Evolutionary conservation across 2,888 invertebrate species (phyloP), one percentile per base, ranked within the genome.

Genomic region (Reticulitermes lucifugus): DNA sequence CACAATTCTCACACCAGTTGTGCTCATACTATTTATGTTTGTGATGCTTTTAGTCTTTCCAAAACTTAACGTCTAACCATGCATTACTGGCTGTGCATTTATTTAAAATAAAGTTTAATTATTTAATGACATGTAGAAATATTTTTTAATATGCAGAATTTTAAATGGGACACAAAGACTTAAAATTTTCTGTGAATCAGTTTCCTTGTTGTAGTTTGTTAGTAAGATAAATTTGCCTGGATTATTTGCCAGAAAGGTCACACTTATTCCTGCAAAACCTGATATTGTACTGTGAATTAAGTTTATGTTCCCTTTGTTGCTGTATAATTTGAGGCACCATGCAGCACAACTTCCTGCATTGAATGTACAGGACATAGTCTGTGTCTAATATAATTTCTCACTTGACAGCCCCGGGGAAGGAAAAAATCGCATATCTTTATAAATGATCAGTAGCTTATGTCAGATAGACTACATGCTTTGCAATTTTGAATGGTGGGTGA

Each of bases 61-160:
- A 12, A 65, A 65, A 65, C 65, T 65, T n/a, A 12, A 65, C n/a
- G 25, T 25, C 65, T 65, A 65, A 25, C 25, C 65, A 65, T 25
- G n/a, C 25, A 65, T 65, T 65, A 25, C 65, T 65, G 65, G 65
- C 65, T 65, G 65, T 65, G 65, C 65, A 65, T 65, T 65, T 65
- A 65, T 65, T 65, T 65, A n/a, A 65, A 65, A 25, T 25, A 25
- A 25, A 10, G 6, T 7, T 60, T 22, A 60, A 60, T 60, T 60
- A n/a, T 60, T 60, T 60, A 22, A 60, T 22, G 22, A 35, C 35
- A 35, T n/a, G 65, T 25, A 25, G n/a, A 65, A 25, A n/a, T 25
- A 65, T 65, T 25, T 65, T 65, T 65, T 25, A 65, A 65, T 25
- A 65, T 25, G 6, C 10, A 25, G n/a, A 65, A 25, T 65, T 65